Evolutionary conservation across 2,888 invertebrate species (phyloP), one percentile per base, ranked within the genome.

Genomic region (Electrophaes corylata): DNA sequence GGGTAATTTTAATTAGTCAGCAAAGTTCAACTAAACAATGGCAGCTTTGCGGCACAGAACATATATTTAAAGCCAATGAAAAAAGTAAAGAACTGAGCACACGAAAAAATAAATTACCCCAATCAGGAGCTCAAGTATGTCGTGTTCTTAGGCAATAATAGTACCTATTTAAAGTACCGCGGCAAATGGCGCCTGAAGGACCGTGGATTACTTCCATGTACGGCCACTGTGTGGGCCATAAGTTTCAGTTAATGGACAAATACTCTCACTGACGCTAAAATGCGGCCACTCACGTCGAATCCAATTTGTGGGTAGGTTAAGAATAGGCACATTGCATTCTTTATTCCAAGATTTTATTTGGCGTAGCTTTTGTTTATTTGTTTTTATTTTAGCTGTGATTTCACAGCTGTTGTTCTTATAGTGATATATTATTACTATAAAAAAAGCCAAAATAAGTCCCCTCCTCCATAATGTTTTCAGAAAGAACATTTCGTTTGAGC

Each of bases 241-340:
- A 72, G 59, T 78, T 68, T 57, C 68, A 56, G 48, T 65, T 78
- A 76, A 76, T 75, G 75, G 76, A 74, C 72, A 72, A 78, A 76
- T 71, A 69, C 61, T 69, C 64, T 65, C 55, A 60, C 65, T 62
- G 62, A 65, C 67, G 63, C 53, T 61, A 62, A 59, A 65, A 60
- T 60, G 64, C 51, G 55, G 26, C 55, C 43, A 39, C 51, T 48
- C 48, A 51, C 55, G 47, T 44, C 43, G 54, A 55, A 16, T 46
- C 41, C 31, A 47, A 59, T 59, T 55, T 59, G 46, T 31, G 54
- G 31, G 49, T 43, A 29, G 46, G 31, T 50, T 40, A 33, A 50
- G 29, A 39, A 35, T 44, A 14, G 39, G n/a, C 33, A n/a, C 23
- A 19, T 43, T 16, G 43, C 43, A 56, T 39, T 49, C 52, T 35